Base-by-base conservation (phyloP, 2,888 invertebrate species). In the Calameuta pallipes region DNA sequence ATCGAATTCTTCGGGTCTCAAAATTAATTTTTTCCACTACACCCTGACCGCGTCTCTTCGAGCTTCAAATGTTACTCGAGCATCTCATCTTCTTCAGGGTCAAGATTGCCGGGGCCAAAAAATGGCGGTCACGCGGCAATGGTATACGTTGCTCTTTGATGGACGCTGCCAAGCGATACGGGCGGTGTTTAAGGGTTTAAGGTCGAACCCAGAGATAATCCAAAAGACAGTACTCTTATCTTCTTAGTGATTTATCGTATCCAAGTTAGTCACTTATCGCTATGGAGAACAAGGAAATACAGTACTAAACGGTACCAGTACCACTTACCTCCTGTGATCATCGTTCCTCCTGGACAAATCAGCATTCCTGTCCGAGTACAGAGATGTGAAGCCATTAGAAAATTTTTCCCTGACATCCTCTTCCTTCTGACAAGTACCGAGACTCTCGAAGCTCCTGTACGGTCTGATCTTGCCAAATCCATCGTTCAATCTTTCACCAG, bases 371-470 rank as follows among this genome's bases (percentile, higher is more conserved):
- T 90, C 90, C 36, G 86, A 86, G 77, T 88, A 89, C 79, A 88
- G 81, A 77, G 85, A 85, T 30, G 86, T 79, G 78, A 89, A 90
- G 74, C 90, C 90, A 76, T 90, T 90, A 77, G 84, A 78, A 69
- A 85, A 75, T 1, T 80, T 68, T 34, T 74, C 79, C 0, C 79
- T 75, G 31, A 78, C 34, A 4, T 82, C 81, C 4, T 86, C 85
- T 4, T 82, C 85, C 81, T 87, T 89, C 80, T 88, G 89, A 78
- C 88, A 87, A 15, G 88, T 85, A 78, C 92, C 91, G 71, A 93
- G 87, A 76, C 93, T 93, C 88, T 93, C 93, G 86, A 92, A 92
- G 83, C 93, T 93, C 31, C 93, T 90, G 80, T 92, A 92, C 1
- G 93, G 92, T 76, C 92, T 90, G 77, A 93, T 87, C 75, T 90